Conservation (phyloP, 2,888 invertebrate genomes). For the Mythimna impura region DNA sequence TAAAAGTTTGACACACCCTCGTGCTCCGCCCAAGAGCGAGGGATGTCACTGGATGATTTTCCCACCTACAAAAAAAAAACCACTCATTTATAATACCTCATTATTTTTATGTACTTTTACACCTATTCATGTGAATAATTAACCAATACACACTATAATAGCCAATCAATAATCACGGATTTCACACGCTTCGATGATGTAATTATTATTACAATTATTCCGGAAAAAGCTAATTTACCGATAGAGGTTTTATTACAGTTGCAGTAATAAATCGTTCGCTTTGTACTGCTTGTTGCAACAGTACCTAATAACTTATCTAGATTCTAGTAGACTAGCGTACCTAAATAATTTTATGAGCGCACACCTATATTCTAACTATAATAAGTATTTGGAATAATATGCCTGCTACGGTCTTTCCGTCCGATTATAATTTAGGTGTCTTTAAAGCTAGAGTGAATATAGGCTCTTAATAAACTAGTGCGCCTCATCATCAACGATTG, state of each 20-base stretch:
- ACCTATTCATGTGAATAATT: background rate
- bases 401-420: no score
- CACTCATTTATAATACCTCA: background rate
- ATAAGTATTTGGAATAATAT: no score
- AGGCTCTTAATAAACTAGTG: no score
- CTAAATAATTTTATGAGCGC: background rate
- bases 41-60: no score
- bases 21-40: no score
- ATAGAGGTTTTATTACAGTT: background rate
- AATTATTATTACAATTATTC: conserved; percentile 17
- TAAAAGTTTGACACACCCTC: no score
- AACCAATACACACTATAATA: background rate
- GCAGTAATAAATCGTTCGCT: conserved; percentile 12
- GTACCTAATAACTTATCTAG: conserved; percentile 19
- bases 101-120: background rate
- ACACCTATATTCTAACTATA: no score
- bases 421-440: no score
- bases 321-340: background rate
- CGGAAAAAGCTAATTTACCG: conserved; percentile 12
- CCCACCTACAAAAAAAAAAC: no score
- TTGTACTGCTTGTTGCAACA: conserved; percentile 3
- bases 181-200: conserved; percentile 3
- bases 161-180: background rate
- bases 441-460: no score
- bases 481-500: no score